phyloP scores from a whole-genome alignment of 2,797 vertebrate species.

The Pseudotriccus pelzelni region DNA sequence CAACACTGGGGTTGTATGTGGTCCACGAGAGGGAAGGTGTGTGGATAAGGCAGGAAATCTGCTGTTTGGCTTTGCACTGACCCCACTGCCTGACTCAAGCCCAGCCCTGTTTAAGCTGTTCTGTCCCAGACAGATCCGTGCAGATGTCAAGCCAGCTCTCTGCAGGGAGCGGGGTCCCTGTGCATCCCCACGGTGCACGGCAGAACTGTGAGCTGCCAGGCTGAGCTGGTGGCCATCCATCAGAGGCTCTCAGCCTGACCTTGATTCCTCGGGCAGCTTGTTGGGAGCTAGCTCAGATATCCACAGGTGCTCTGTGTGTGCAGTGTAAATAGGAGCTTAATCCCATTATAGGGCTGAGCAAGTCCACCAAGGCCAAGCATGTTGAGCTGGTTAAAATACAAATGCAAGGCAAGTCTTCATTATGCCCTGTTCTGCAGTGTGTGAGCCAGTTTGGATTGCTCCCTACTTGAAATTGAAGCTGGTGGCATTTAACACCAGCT shows the following conservation, averaged over 20 bases:
- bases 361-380: not conserved
- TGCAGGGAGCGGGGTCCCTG: rapidly evolving
- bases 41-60: slow-evolving; percentile 34
- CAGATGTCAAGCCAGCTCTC: not conserved
- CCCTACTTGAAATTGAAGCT: not conserved
- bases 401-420: not conserved
- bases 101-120: not conserved
- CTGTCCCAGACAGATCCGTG: not conserved
- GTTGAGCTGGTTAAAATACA: not conserved
- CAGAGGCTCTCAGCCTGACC: not conserved
- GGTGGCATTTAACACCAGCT: not conserved
- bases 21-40: not conserved
- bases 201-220: not conserved
- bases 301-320: not conserved
- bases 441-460: not conserved
- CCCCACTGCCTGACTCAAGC: not conserved
- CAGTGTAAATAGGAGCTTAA: slow-evolving; percentile 8
- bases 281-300: not conserved
- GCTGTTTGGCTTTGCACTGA: slow-evolving; percentile 17
- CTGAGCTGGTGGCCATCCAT: not conserved
- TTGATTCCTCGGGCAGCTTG: not conserved
- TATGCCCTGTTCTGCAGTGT: not conserved
- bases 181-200: rapidly evolving
- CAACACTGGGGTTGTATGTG: not conserved
- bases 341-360: not conserved